Base-by-base conservation (phyloP, 2,113 vertebrate species). In the Dinomys branickii region DNA sequence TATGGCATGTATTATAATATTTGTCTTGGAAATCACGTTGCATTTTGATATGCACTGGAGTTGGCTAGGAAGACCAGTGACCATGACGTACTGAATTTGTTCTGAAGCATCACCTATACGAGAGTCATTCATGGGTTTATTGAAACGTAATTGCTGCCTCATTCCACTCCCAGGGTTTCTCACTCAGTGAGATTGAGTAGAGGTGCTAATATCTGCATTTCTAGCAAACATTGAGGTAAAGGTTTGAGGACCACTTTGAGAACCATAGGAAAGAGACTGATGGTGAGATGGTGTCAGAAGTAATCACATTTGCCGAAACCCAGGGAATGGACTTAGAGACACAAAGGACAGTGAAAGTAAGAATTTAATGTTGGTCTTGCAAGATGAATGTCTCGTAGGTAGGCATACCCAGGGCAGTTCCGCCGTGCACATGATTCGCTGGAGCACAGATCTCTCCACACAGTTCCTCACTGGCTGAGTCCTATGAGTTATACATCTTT, bases 121-220 rank as follows among this genome's bases (percentile, higher is more conserved):
- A 41, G 22, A 56, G 73, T 59, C 44, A 67, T 11, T 85, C 26
- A 54, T 84, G 11, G 12, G 2, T 20, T 52, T 73, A 63, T 22
- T 44, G 24, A 52, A 41, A 4, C 33, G 24, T 14, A 47, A 3
- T 7, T 58, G 38, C 16, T 19, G 35, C 41, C 71, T 26, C 26
- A 12, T 16, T 1, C 1, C 2, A 7, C 7, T 2, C 3, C 7
- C 19, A 41, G 14, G 67, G 19, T n/a, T 73, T n/a, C n/a, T n/a
- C 20, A 52, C n/a, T 77, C 28, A 88, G n/a, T 26, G 22, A 69
- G 16, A 7, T n/a, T 73, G 14, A 3, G 28, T 17, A 50, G 44
- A 95, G 33, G 3, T 12, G 9, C 19, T 35, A 91, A 61, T 7
- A 59, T 78, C 24, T 91, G 33, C 24, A 75, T 80, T 88, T 67